phyloP scores from a whole-genome alignment of 2,888 invertebrate species.

The Ashinkailepas kermadecensis region DNA sequence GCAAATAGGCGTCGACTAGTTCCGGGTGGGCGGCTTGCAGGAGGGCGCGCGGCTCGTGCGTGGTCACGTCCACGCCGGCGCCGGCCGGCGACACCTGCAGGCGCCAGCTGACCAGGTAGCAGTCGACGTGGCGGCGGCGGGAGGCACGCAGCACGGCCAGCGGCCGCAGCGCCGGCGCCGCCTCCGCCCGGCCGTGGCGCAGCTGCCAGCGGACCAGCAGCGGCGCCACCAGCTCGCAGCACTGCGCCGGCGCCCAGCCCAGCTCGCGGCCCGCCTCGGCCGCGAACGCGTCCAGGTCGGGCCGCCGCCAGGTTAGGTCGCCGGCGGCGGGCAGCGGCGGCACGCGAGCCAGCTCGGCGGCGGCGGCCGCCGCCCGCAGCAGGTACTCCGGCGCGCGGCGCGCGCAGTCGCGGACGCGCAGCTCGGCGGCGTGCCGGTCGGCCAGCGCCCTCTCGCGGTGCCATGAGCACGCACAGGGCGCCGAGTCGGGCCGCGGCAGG shows the following conservation, averaged over 20 bases:
- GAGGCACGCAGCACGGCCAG: neutral
- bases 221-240: neutral
- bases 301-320: neutral
- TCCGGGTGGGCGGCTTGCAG: neutral
- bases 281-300: neutral
- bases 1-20: neutral
- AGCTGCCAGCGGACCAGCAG: constrained; percentile 11
- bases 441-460: neutral
- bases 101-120: neutral
- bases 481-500: neutral
- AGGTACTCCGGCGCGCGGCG: neutral
- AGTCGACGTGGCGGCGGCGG: neutral
- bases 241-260: neutral
- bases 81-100: neutral
- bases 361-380: neutral
- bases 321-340: neutral
- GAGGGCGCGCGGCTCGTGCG: constrained; percentile 7
- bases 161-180: neutral
- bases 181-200: neutral
- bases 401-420: neutral
- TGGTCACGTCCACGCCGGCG: neutral
- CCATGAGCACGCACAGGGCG: neutral
- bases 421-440: neutral
- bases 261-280: neutral
- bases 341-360: neutral